Evolutionary conservation across 2,113 vertebrate genomes (phyloP).

Genomic region (Rafetus swinhoei): DNA sequence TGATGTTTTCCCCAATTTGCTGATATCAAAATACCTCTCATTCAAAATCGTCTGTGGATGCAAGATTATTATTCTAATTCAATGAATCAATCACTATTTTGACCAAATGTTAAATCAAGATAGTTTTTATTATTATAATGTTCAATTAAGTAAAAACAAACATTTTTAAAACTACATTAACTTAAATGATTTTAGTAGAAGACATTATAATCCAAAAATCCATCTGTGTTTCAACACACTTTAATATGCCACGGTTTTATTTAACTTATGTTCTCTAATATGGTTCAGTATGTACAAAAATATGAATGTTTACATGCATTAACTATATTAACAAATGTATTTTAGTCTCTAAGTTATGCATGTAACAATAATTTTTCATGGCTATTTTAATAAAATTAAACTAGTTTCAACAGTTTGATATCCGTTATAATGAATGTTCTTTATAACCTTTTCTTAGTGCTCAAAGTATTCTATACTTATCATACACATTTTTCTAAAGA

Average conservation of each 20-base stretch:
- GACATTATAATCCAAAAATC: neutral
- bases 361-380: slow-evolving; percentile 3
- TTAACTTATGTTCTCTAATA: slow-evolving; percentile 50
- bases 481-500: slow-evolving; percentile 68
- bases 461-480: slow-evolving; percentile 81
- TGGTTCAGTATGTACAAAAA: slow-evolving; percentile 40
- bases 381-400: slow-evolving; percentile 39
- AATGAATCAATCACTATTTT: slow-evolving; percentile 37
- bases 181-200: slow-evolving; percentile 28
- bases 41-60: no score
- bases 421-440: slow-evolving; percentile 30
- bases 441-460: slow-evolving; percentile 46
- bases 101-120: slow-evolving; percentile 17
- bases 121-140: slow-evolving; percentile 16
- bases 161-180: neutral
- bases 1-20: neutral
- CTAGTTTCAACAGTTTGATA: slow-evolving; percentile 14
- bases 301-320: slow-evolving; percentile 38
- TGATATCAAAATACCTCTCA: slow-evolving; percentile 16
- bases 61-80: neutral
- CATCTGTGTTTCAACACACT: neutral
- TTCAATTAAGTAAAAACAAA: slow-evolving; percentile 20
- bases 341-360: slow-evolving; percentile 35
- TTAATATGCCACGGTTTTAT: slow-evolving; percentile 17
- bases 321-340: slow-evolving; percentile 23